Evolutionary conservation across 2,797 vertebrate genomes (phyloP).

Genomic region (Spea hammondii): DNA sequence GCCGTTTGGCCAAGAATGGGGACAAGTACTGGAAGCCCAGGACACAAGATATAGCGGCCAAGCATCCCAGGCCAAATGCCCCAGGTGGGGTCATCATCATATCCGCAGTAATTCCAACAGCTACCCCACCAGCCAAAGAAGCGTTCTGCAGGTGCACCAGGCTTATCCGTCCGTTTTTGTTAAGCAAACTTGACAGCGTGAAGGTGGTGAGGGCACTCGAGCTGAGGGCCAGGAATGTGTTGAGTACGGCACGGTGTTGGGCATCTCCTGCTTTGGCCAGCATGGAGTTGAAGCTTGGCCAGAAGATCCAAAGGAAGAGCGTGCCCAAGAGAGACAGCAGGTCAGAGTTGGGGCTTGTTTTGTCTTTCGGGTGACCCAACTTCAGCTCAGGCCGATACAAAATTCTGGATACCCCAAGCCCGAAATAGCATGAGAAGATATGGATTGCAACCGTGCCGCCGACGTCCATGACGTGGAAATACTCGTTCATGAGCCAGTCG

Average conservation of each 20-base stretch:
- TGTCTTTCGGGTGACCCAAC: slow-evolving; percentile 69
- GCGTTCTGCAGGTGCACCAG: slow-evolving; percentile 81
- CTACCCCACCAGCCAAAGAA: slow-evolving; percentile 79
- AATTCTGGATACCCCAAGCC: slow-evolving; percentile 74
- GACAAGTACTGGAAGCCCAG: slow-evolving; percentile 79
- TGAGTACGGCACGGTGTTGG: slow-evolving; percentile 79
- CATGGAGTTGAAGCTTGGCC: slow-evolving; percentile 82
- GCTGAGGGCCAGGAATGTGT: slow-evolving; percentile 79
- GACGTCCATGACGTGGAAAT: slow-evolving; percentile 73
- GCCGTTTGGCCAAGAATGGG: slow-evolving; percentile 66
- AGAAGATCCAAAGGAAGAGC: slow-evolving; percentile 86
- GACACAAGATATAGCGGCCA: slow-evolving; percentile 72
- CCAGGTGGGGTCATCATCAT: slow-evolving; percentile 74
- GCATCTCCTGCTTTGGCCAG: slow-evolving; percentile 71
- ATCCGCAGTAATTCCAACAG: slow-evolving; percentile 74
- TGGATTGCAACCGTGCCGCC: slow-evolving; percentile 83
- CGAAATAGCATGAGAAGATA: slow-evolving; percentile 84
- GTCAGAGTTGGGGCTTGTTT: slow-evolving; percentile 72
- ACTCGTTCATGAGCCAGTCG: slow-evolving; percentile 73
- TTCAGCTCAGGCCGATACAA: slow-evolving; percentile 67
- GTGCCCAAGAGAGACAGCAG: slow-evolving; percentile 75
- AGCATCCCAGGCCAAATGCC: slow-evolving; percentile 71
- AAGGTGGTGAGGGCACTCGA: slow-evolving; percentile 74
- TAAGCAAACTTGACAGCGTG: slow-evolving; percentile 74
- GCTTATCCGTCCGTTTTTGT: slow-evolving; percentile 73